Percentiles rank a stretch among this genome's conserved stretches.
Conservation (phyloP, 2,797 vertebrate genomes). For the Myripristis jacobus region DNA sequence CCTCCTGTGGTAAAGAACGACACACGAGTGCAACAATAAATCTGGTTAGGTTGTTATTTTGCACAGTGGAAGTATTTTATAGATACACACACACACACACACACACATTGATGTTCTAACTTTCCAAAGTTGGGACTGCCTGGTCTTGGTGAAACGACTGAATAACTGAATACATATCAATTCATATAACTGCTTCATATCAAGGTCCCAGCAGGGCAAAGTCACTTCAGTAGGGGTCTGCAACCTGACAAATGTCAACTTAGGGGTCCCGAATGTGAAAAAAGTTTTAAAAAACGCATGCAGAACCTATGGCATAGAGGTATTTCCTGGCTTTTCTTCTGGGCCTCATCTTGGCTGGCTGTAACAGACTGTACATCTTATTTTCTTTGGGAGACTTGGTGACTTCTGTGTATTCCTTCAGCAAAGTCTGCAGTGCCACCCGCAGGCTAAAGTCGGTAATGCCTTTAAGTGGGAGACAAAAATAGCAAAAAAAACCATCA, state of each 20-base stretch:
- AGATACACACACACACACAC: not conserved
- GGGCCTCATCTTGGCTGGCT: conserved; percentile 91
- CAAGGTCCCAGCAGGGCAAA: no score
- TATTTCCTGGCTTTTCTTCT: conserved; percentile 97
- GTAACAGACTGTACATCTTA: conserved; percentile 90
- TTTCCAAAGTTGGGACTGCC: no score
- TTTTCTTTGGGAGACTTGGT: conserved; percentile 93
- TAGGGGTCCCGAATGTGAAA: no score
- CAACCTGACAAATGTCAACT: no score
- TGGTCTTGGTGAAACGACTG: no score
- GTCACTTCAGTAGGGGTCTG: no score
- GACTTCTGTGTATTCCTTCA: conserved; percentile 96
- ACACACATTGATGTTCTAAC: conserved; percentile 1
- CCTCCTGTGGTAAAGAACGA: conserved; percentile 84
- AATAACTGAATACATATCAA: no score
- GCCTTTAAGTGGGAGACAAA: conserved; percentile 76
- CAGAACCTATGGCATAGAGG: conserved; percentile 94
- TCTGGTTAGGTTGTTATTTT: no score
- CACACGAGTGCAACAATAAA: not conserved
- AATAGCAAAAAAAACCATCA: not conserved
- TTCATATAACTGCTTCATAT: no score
- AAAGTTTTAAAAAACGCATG: no score
- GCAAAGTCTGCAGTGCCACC: conserved; percentile 95
- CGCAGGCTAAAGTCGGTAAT: conserved; percentile 96
- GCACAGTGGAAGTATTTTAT: not conserved